phyloP scores from a whole-genome alignment of 2,113 vertebrate genomes.

The Pygoscelis adeliae region DNA sequence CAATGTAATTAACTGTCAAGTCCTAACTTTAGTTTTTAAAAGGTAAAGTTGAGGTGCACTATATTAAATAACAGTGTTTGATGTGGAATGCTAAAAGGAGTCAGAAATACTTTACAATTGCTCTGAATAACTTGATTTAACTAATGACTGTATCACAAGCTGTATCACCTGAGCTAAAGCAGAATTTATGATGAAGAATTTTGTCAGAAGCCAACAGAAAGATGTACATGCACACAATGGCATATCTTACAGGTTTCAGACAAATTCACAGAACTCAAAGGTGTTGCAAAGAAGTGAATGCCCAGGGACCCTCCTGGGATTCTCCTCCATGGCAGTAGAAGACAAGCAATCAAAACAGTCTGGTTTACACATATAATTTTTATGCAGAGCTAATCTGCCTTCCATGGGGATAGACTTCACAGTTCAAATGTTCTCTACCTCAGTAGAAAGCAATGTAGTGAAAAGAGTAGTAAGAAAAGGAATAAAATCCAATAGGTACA shows the following conservation, averaged over 20 bases:
- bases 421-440: background rate
- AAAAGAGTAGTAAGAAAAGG: background rate
- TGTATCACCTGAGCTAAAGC: background rate
- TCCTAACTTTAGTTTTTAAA: background rate
- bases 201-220: background rate
- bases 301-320: background rate
- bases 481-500: background rate
- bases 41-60: background rate
- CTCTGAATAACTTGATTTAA: background rate
- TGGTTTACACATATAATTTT: background rate
- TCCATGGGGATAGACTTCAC: background rate
- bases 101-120: background rate
- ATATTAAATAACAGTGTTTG: background rate
- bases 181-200: background rate
- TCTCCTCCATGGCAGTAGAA: background rate
- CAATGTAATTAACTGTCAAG: background rate
- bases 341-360: background rate
- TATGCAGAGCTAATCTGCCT: background rate
- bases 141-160: background rate
- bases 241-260: background rate
- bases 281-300: background rate
- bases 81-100: background rate
- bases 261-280: background rate
- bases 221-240: background rate
- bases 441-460: background rate